Evolutionary conservation across 30 jellyfish, hydroid and myxozoan genomes (phyloP).

Genomic region (Nemopilema nomurai): DNA sequence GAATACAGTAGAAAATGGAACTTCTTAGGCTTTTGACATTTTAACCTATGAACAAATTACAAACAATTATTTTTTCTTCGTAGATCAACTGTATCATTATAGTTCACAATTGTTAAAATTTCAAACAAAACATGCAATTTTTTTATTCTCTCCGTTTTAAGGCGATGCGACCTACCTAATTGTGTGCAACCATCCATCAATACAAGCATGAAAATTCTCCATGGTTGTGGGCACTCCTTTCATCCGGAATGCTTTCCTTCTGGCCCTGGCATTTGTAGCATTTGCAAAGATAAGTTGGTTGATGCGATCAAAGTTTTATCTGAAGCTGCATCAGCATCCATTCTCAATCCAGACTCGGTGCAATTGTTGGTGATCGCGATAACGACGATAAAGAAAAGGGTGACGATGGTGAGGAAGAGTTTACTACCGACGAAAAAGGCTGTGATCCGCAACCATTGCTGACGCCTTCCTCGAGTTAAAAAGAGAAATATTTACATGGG

Average conservation of each 20-base stretch:
- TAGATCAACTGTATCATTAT: background rate
- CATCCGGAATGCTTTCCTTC: conserved; percentile 13
- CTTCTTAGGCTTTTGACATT: background rate
- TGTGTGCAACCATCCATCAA: background rate
- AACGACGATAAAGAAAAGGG: conserved; percentile 4
- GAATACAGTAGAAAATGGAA: background rate
- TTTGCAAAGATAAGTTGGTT: conserved; percentile 20
- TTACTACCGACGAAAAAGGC: background rate
- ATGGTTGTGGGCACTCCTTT: conserved; percentile 21
- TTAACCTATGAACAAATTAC: background rate
- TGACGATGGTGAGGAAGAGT: conserved; percentile 20
- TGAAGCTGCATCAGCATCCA: conserved; percentile 19
- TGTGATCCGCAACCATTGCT: background rate
- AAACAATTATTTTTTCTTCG: background rate
- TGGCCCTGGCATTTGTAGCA: conserved; percentile 8
- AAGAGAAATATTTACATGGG: conserved; percentile 14
- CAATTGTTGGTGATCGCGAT: background rate
- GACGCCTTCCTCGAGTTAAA: background rate
- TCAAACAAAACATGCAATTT: background rate
- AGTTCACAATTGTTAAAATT: background rate
- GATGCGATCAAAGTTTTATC: conserved; percentile 13
- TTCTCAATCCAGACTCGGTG: conserved; percentile 21
- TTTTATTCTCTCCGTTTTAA: background rate
- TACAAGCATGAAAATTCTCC: conserved; percentile 8
- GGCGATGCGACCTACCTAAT: background rate